A percentile compares a stretch with the other conserved stretches of the same genome.
phyloP scores from a whole-genome alignment of 1,140 invertebrate genomes.

The Plectus sambesii region DNA sequence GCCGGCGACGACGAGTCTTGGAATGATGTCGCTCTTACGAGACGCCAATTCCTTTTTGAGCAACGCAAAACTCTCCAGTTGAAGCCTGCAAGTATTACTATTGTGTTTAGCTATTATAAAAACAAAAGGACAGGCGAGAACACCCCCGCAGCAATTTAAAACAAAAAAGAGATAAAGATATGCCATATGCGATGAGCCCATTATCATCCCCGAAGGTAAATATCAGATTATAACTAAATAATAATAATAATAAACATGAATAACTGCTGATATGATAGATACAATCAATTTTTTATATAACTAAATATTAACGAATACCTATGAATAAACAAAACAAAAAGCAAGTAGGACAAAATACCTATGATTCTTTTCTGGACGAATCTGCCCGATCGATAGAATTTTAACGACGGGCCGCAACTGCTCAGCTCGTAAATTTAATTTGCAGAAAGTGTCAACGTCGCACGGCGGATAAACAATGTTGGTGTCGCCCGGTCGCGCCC shows the following conservation, averaged over 20 bases:
- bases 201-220: no score
- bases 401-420: conserved; percentile 49
- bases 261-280: no score
- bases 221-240: no score
- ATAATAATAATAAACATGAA: no score
- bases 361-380: conserved; percentile 95
- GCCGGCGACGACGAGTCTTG: conserved; percentile 66
- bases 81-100: no score
- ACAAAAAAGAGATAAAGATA: no score
- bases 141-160: no score
- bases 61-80: conserved; percentile 71
- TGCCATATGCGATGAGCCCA: no score
- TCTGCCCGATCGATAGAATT: conserved; percentile 88
- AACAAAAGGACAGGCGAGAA: no score
- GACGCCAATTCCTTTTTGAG: no score
- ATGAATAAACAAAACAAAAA: conserved; percentile 34
- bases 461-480: conserved; percentile 86
- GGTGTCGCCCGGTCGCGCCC: conserved; percentile 62
- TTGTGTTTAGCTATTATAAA: no score
- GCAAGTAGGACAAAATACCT: conserved; percentile 73
- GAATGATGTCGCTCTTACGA: conserved; percentile 36
- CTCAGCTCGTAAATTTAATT: conserved; percentile 52
- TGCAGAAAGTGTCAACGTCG: conserved; percentile 67
- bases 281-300: conserved; percentile 52
- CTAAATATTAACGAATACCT: conserved; percentile 28